Conservation (phyloP, 1,140 invertebrate genomes). For the Probaryconus sp. region DNA sequence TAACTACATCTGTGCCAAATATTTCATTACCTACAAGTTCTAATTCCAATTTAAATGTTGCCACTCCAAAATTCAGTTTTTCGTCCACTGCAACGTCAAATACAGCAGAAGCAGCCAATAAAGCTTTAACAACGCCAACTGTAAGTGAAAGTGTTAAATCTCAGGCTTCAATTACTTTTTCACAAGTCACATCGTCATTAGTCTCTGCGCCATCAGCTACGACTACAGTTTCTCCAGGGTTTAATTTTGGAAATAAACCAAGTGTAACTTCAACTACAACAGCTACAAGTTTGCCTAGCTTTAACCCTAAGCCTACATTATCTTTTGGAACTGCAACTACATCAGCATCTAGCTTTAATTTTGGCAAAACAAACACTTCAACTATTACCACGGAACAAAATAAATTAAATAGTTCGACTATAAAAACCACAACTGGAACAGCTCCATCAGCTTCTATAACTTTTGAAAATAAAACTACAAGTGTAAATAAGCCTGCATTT, state of each 20-base stretch:
- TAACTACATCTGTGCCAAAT: constrained; percentile 6
- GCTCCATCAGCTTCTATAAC: too few species aligned
- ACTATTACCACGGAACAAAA: too few species aligned
- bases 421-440: too few species aligned
- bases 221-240: neutral
- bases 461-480: too few species aligned
- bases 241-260: constrained; percentile 8
- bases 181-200: neutral
- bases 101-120: neutral
- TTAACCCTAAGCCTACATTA: neutral
- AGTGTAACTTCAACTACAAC: neutral
- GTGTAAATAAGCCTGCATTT: constrained; percentile 6
- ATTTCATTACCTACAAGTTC: neutral
- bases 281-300: neutral
- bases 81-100: constrained; percentile 1
- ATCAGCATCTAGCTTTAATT: constrained; percentile 8
- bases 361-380: constrained; percentile 19
- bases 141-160: too few species aligned
- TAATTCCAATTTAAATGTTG: neutral
- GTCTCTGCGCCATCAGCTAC: too few species aligned
- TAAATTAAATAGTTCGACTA: too few species aligned
- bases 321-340: neutral
- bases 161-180: neutral
- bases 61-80: constrained; percentile 13
- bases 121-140: neutral